Evolutionary conservation across 2,113 vertebrate genomes (phyloP).

Genomic region (Ochotona curzoniae): DNA sequence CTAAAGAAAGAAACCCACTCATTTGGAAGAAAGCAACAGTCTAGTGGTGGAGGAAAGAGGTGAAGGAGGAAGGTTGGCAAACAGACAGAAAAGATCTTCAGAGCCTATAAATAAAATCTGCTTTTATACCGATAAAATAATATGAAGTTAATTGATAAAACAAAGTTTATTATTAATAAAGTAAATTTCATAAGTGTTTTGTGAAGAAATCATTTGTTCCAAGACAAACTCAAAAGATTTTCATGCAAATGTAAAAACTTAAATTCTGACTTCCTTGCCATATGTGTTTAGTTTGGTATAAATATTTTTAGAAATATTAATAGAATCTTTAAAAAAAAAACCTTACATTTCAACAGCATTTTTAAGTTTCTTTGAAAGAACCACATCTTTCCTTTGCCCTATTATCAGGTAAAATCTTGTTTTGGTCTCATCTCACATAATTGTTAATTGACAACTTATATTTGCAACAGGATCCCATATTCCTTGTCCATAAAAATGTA

Average conservation of each 20-base stretch:
- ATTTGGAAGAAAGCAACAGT: background rate
- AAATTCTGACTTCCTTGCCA: background rate
- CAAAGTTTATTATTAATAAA: too few relatives aligned
- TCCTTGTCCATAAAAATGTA: constrained; percentile 48
- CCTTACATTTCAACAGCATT: background rate
- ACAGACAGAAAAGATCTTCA: background rate
- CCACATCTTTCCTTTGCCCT: background rate
- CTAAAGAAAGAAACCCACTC: too few relatives aligned
- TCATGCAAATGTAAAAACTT: background rate
- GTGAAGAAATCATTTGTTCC: background rate
- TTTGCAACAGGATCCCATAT: background rate
- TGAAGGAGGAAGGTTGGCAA: background rate
- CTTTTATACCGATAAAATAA: background rate
- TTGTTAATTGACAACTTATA: constrained; percentile 34
- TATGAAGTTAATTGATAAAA: background rate
- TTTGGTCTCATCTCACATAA: background rate
- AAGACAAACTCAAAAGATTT: background rate
- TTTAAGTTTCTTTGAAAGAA: background rate
- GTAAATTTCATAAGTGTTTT: background rate
- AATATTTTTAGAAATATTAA: background rate
- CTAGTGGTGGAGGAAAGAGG: background rate
- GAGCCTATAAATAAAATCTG: background rate
- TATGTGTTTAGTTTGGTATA: background rate
- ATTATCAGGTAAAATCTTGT: background rate
- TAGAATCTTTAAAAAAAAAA: background rate